Percentiles rank a stretch among this genome's conserved stretches.
Evolutionary conservation across 2,888 invertebrate species (phyloP).

Genomic region (Neoascia interrupta): DNA sequence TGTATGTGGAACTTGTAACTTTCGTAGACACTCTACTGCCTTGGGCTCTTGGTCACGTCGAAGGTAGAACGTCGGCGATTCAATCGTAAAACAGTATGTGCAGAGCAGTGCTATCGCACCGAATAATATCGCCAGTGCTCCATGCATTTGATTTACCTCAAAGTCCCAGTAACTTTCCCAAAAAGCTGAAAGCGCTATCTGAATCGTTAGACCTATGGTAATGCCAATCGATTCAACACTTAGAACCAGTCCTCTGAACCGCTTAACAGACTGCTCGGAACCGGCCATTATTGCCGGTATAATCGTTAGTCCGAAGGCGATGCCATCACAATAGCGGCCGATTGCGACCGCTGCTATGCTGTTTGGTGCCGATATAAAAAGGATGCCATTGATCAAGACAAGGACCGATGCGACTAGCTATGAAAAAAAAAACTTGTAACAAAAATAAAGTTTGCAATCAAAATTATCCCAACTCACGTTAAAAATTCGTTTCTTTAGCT

Average conservation of each 20-base stretch:
- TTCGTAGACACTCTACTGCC: slow-evolving; percentile 73
- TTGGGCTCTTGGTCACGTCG: slow-evolving; percentile 70
- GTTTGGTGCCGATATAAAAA: slow-evolving; percentile 70
- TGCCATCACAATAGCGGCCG: slow-evolving; percentile 74
- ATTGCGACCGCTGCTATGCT: slow-evolving; percentile 68
- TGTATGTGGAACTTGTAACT: slow-evolving; percentile 72
- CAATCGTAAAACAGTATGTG: slow-evolving; percentile 69
- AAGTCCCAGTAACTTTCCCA: slow-evolving; percentile 52
- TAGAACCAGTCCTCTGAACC: slow-evolving; percentile 71
- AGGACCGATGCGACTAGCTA: slow-evolving; percentile 16
- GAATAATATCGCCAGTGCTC: slow-evolving; percentile 68
- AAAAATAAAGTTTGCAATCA: not conserved
- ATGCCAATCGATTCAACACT: slow-evolving; percentile 72
- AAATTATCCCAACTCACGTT: slow-evolving; percentile 36
- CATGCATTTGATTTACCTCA: slow-evolving; percentile 71
- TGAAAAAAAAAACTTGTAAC: not conserved
- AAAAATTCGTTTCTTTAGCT: slow-evolving; percentile 15
- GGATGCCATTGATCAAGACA: slow-evolving; percentile 72
- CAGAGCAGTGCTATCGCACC: slow-evolving; percentile 70
- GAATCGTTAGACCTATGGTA: slow-evolving; percentile 72
- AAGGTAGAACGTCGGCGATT: slow-evolving; percentile 75
- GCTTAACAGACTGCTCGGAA: slow-evolving; percentile 71
- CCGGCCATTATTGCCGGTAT: slow-evolving; percentile 74
- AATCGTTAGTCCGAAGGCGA: slow-evolving; percentile 73
- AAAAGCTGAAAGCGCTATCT: slow-evolving; percentile 66